Percentiles rank a stretch among this genome's conserved stretches.
Conservation (phyloP, 2,797 vertebrate species). For the Oreochromis mossambicus region DNA sequence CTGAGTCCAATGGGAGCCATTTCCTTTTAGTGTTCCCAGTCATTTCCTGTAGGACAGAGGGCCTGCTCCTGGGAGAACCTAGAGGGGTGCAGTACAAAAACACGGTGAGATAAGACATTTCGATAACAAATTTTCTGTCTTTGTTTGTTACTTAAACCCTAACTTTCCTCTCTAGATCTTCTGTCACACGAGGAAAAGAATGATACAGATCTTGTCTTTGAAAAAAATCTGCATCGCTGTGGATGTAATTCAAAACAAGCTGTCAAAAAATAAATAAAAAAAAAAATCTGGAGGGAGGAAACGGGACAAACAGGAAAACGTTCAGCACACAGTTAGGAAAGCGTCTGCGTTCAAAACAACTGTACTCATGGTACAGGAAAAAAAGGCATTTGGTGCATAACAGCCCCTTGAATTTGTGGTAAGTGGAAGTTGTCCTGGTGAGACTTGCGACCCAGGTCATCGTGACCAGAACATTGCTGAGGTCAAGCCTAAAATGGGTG, state of each 20-base stretch:
- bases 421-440: neutral
- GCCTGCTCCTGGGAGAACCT: constrained; percentile 44
- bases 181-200: neutral
- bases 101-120: constrained; percentile 54
- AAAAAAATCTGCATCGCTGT: neutral
- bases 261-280: neutral
- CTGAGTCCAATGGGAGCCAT: constrained; percentile 72
- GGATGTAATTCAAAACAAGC: neutral
- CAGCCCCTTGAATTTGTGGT: neutral
- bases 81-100: constrained; percentile 73
- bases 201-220: neutral
- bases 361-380: neutral
- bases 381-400: neutral
- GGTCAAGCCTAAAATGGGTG: neutral
- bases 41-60: constrained; percentile 77
- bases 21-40: constrained; percentile 77
- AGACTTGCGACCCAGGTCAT: constrained; percentile 29
- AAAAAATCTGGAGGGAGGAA: neutral
- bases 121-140: neutral
- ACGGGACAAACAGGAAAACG: neutral
- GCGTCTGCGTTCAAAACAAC: neutral
- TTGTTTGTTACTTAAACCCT: neutral
- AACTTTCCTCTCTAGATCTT: neutral
- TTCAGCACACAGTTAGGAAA: neutral
- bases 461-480: constrained; percentile 19